Evolutionary conservation across 2,113 vertebrate species (phyloP).

Genomic region (Spheniscus mendiculus): DNA sequence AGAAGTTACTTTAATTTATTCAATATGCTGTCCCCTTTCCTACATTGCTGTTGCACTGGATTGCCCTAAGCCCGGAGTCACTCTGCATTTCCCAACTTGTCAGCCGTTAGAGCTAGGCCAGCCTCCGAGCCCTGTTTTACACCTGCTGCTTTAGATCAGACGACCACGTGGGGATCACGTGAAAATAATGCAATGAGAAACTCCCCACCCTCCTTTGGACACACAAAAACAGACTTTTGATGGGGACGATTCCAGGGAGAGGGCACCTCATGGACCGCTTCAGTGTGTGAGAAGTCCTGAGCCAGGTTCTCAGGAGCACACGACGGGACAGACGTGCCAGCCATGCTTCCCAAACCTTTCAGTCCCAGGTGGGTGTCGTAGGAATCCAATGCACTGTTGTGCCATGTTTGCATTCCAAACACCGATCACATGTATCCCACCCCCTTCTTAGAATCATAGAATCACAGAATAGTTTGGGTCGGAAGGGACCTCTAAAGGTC

Average conservation of each 20-base stretch:
- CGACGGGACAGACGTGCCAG: accelerated
- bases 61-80: not conserved
- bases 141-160: not conserved
- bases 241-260: not conserved
- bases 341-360: not conserved
- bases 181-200: not conserved
- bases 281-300: not conserved
- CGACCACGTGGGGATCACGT: not conserved
- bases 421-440: accelerated
- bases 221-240: not conserved
- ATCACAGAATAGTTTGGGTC: no score
- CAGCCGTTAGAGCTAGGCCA: not conserved
- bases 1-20: not conserved
- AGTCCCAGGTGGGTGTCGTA: not conserved
- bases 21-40: not conserved
- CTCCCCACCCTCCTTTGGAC: not conserved
- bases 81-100: not conserved
- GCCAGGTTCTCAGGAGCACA: not conserved
- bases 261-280: not conserved
- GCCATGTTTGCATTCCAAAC: not conserved
- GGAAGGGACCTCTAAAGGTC: no score
- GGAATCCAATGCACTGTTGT: not conserved
- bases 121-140: not conserved
- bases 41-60: not conserved
- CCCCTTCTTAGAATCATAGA: not conserved